These are phyloP conservation scores for Drosophila kurseongensis DNA, from an alignment of 1,140 invertebrate genomes.

Conservation along the genomic window DNA sequence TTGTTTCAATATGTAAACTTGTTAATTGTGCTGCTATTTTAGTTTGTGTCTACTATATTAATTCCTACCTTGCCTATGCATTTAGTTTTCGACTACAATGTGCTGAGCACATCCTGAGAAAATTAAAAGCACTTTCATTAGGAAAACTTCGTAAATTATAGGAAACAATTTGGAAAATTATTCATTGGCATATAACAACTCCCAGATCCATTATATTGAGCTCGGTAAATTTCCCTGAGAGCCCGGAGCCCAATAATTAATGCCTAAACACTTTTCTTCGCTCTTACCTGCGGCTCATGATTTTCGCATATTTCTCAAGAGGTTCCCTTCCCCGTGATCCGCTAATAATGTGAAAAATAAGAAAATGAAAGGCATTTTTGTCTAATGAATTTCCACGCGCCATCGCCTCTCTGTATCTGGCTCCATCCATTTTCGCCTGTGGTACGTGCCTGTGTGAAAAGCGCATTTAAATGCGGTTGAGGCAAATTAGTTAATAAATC, in stretches of 20 bases:
- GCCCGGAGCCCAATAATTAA: constrained; percentile 62
- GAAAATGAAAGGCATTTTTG: constrained; percentile 75
- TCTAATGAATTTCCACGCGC: constrained; percentile 77
- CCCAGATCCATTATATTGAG: constrained; percentile 34
- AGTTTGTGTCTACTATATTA: not conserved
- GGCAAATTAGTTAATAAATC: constrained; percentile 83
- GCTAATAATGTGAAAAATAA: constrained; percentile 74
- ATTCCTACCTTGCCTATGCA: not conserved
- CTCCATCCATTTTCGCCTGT: constrained; percentile 10
- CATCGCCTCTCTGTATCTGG: constrained; percentile 15
- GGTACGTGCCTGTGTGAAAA: constrained; percentile 65
- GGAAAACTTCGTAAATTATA: constrained; percentile 8
- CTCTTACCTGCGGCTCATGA: constrained; percentile 40
- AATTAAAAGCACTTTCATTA: constrained; percentile 1
- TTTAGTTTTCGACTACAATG: not conserved
- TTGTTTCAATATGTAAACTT: too few relatives aligned
- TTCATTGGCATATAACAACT: constrained; percentile 25
- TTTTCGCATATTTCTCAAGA: constrained; percentile 63
- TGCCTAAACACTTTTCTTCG: constrained; percentile 52
- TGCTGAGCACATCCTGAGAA: not conserved
- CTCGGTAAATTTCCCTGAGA: constrained; percentile 21
- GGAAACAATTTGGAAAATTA: constrained; percentile 28
- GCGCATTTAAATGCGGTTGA: constrained; percentile 77
- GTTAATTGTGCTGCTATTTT: too few relatives aligned
- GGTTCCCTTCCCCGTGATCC: not conserved